phyloP scores from a whole-genome alignment of 2,113 vertebrate species.

The Scomber colias region DNA sequence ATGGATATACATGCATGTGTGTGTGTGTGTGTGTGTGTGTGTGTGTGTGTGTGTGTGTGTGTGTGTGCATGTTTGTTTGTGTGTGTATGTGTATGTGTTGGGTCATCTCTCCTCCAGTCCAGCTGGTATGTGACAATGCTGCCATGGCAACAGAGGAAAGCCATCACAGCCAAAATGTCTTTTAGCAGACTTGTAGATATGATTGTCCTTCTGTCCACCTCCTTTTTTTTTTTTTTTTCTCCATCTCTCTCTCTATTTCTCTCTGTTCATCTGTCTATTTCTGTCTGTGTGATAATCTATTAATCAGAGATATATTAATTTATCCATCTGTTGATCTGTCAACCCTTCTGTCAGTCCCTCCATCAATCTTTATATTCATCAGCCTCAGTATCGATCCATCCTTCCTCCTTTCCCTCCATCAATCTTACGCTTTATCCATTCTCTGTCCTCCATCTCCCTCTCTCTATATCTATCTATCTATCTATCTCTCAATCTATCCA shows the following conservation, averaged over 20 bases:
- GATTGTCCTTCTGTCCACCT: conserved; percentile 56
- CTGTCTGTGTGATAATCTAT: conserved; percentile 43
- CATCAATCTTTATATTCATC: conserved; percentile 41
- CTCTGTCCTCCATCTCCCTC: neutral
- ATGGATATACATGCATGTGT: neutral
- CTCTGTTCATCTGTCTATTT: conserved; percentile 40
- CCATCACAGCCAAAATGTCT: conserved; percentile 70
- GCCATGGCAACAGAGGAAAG: conserved; percentile 73
- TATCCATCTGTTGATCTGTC: conserved; percentile 46
- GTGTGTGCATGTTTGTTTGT: no score
- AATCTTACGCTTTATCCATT: conserved; percentile 27
- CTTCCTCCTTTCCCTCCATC: neutral
- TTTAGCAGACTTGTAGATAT: conserved; percentile 60
- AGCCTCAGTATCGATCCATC: conserved; percentile 42
- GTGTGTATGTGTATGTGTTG: conserved; percentile 20
- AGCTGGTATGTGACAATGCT: conserved; percentile 72
- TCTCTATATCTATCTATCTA: neutral
- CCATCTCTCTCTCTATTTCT: neutral
- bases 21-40: no score
- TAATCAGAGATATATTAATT: conserved; percentile 41
- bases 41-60: no score
- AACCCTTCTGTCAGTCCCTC: conserved; percentile 16
- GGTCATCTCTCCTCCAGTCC: conserved; percentile 44
- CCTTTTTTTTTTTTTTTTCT: conserved; percentile 9
- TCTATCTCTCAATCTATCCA: conserved; percentile 4